Percentiles rank a stretch among this genome's conserved stretches.
These are phyloP conservation scores for Paramuricea clavata DNA, from an alignment of 92 coral and sea anemone species.

Conservation along the genomic window DNA sequence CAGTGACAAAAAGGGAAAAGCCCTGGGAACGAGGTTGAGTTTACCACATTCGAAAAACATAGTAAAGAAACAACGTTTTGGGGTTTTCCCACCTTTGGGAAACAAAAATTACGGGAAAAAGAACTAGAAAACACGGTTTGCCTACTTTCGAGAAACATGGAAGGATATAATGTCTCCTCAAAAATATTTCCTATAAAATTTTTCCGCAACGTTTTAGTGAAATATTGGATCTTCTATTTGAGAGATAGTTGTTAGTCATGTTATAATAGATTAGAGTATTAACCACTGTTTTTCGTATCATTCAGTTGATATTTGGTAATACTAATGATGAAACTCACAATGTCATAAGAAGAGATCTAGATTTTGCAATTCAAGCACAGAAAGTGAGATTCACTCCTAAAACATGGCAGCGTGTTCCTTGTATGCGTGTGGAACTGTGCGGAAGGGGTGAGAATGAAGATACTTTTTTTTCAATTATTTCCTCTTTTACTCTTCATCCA, in stretches of 20 bases:
- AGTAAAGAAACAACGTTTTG: no score
- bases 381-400: background rate
- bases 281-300: background rate
- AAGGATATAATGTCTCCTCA: no score
- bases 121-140: no score
- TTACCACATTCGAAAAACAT: no score
- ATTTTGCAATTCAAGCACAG: background rate
- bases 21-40: no score
- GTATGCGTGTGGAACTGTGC: conserved; percentile 16
- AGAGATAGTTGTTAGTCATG: background rate
- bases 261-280: no score
- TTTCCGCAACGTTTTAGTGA: background rate
- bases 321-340: conserved; percentile 5
- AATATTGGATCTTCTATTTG: no score
- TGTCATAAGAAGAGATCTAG: conserved; percentile 8
- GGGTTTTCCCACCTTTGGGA: no score
- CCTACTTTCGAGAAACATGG: no score
- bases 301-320: background rate
- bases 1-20: no score
- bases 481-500: background rate
- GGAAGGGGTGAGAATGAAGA: background rate
- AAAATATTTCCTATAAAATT: no score
- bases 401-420: background rate
- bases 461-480: background rate
- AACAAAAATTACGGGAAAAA: no score